Conservation (phyloP, 2,888 invertebrate genomes). For the Phaedon cochleariae region DNA sequence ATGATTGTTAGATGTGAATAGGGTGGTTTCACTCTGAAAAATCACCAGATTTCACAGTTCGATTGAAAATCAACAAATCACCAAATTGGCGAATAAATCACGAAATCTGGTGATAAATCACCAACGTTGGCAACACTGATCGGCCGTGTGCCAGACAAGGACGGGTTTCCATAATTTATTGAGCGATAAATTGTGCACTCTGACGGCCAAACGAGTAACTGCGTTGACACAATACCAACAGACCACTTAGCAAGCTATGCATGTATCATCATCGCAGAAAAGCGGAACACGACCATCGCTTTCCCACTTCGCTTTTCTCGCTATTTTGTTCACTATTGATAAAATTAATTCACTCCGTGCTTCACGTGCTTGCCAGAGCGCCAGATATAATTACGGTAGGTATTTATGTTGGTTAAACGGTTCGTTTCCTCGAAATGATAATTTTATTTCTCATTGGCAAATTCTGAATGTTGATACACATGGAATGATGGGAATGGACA, state of each 20-base stretch:
- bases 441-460: background rate
- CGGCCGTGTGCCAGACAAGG: constrained; percentile 49
- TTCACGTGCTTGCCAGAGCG: background rate
- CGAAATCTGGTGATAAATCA: too few species aligned
- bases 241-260: constrained; percentile 59
- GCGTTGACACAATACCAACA: constrained; percentile 63
- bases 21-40: too few species aligned
- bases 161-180: constrained; percentile 60
- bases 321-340: constrained; percentile 11
- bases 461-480: background rate
- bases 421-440: background rate
- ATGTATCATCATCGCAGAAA: constrained; percentile 51
- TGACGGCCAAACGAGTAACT: constrained; percentile 62
- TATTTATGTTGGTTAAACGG: background rate
- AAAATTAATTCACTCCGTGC: constrained; percentile 21
- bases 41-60: too few species aligned
- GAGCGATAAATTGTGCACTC: constrained; percentile 63
- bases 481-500: background rate
- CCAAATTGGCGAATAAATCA: too few species aligned
- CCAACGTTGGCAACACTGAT: too few species aligned
- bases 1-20: too few species aligned
- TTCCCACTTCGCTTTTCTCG: constrained; percentile 32
- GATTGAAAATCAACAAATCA: too few species aligned
- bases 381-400: constrained; percentile 18
- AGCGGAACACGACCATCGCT: constrained; percentile 41